phyloP scores from a whole-genome alignment of 53 echinoderm and acorn worm species.

The Zoroaster sp. region DNA sequence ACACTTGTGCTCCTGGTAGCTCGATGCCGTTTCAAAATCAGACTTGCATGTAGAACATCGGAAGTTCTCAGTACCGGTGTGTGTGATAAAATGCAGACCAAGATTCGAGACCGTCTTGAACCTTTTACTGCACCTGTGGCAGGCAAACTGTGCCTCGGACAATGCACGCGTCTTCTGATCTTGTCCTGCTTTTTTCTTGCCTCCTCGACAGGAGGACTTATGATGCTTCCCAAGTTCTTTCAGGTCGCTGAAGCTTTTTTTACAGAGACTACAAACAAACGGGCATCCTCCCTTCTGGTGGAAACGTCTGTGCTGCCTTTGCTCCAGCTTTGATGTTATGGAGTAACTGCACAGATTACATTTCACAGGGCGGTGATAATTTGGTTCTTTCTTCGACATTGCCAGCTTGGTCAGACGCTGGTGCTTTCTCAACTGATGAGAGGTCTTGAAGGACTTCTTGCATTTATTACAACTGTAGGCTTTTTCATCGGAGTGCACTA shows the following conservation, averaged over 20 bases:
- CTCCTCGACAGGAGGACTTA: background rate
- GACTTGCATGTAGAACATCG: background rate
- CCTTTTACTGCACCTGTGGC: conserved; percentile 14
- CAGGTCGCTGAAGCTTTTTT: background rate
- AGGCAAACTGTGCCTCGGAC: background rate
- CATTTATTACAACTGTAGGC: background rate
- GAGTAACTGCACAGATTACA: conserved; percentile 5
- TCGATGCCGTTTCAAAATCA: background rate
- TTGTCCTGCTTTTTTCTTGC: background rate
- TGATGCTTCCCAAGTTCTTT: background rate
- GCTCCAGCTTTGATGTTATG: conserved; percentile 1
- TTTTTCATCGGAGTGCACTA: background rate
- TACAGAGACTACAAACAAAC: conserved; percentile 14
- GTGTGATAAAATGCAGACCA: conserved; percentile 8
- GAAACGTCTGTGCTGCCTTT: background rate
- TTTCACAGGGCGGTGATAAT: conserved; percentile 16
- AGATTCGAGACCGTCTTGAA: background rate
- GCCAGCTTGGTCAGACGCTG: conserved; percentile 8
- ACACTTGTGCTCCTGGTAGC: background rate
- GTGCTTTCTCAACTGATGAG: conserved; percentile 21
- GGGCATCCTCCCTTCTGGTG: conserved; percentile 1
- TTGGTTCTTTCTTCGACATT: conserved; percentile 13
- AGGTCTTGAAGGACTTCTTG: background rate
- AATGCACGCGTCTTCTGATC: background rate
- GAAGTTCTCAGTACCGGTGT: background rate